phyloP scores from a whole-genome alignment of 2,113 vertebrate species.

The Chroicocephalus ridibundus region DNA sequence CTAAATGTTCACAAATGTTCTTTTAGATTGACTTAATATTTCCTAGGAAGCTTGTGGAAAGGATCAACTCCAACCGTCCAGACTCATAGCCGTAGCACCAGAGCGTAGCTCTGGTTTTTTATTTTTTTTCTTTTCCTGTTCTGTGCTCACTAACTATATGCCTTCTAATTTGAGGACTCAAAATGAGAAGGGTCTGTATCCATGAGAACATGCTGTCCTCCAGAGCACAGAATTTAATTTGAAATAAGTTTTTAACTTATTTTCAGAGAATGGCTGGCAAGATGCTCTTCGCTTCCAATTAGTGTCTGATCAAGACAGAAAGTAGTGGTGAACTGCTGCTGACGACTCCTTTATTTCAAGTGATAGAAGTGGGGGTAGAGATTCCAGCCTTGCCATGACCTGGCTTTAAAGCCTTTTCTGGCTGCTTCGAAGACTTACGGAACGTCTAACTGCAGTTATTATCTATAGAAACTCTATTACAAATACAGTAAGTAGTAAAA shows the following conservation, averaged over 20 bases:
- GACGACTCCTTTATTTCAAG: neutral
- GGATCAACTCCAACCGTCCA: fast-evolving
- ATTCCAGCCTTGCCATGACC: neutral
- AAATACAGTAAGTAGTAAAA: neutral
- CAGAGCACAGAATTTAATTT: neutral
- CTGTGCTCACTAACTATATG: neutral
- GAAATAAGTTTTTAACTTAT: neutral
- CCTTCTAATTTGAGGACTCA: neutral
- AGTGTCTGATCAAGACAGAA: neutral
- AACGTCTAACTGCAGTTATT: neutral
- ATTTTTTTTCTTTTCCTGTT: neutral
- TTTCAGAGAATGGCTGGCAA: neutral
- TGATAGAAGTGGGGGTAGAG: neutral
- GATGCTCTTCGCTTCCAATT: neutral
- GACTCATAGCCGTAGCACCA: neutral
- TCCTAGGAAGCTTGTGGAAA: neutral
- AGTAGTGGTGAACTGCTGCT: neutral
- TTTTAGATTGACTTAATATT: neutral
- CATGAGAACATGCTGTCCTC: neutral
- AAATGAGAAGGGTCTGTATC: neutral
- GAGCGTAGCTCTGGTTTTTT: too few species aligned
- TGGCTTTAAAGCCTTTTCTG: neutral
- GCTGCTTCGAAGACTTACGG: neutral
- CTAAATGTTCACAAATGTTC: neutral
- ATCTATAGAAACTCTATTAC: neutral